These are phyloP conservation scores for Hymenochirus boettgeri DNA, from an alignment of 2,113 vertebrate species.

Conservation along the genomic window DNA sequence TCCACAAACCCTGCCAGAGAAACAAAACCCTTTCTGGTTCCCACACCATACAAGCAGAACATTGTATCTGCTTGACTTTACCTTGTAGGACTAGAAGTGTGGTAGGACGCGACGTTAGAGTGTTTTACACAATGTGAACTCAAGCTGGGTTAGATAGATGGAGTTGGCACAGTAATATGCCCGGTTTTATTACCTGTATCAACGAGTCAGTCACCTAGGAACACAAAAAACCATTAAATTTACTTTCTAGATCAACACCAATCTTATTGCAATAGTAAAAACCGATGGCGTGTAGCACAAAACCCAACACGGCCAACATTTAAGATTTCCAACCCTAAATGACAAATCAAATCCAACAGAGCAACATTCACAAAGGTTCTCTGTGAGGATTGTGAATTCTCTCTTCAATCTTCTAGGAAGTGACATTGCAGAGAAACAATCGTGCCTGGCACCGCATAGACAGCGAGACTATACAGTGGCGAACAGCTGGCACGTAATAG, in stretches of 20 bases:
- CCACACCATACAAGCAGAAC: no score
- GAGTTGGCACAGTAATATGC: conserved; percentile 40
- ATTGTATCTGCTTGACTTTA: no score
- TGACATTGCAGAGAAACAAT: conserved; percentile 34
- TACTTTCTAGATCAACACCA: no score
- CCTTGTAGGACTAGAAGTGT: conserved; percentile 48
- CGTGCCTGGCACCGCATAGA: conserved; percentile 56
- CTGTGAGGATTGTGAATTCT: conserved; percentile 25
- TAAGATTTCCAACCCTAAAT: conserved; percentile 36
- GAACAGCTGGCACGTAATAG: conserved; percentile 77
- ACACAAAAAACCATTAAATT: no score
- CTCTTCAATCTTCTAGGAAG: conserved; percentile 29
- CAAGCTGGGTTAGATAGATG: conserved; percentile 69
- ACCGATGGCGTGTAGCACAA: conserved; percentile 59
- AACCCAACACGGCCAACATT: conserved; percentile 47
- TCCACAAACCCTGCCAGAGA: no score
- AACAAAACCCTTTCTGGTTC: no score
- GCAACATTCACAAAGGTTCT: conserved; percentile 53
- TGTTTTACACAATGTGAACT: conserved; percentile 52
- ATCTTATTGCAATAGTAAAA: conserved; percentile 59
- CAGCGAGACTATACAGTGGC: conserved; percentile 58
- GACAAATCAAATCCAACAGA: conserved; percentile 39
- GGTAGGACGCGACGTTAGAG: conserved; percentile 62
- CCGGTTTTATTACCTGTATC: no score
- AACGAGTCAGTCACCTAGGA: no score